Base-by-base conservation (phyloP, 2,113 vertebrate species). In the Takifugu bimaculatus region DNA sequence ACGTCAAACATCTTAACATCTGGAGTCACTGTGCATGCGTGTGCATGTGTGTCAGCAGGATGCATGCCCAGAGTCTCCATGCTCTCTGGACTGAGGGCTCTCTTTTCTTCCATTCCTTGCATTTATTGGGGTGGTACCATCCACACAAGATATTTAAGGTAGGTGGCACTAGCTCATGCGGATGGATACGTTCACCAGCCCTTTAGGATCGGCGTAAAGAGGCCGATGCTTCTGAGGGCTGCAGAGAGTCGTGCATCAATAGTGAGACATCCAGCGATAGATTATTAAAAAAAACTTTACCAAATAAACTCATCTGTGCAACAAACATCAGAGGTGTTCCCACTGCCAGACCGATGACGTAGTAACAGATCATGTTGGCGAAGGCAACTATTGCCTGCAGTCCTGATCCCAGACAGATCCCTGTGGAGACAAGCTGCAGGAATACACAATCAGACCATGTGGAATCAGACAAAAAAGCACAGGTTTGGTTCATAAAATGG, bases 371-470 rank as follows among this genome's bases (percentile, higher is more conserved):
- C 0, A 91, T 63, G 0, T 95, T 94, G 49, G 88, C 78, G 27
- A 93, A 26, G 11, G 96, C 95, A 0, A 94, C 94, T 0, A 96
- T 90, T 78, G 93, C 93, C 84, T 97, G 94, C 85, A 91, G 93
- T 61, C 95, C 94, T 0, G 87, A 35, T 14, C 95, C 95, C 15
- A 94, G 63, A 51, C 95, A 80, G 67, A 97, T 86, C 12, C 94
- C 93, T 0, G 90, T 61, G 39, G 81, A 91, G 55, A 93, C 81
- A 0, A 91, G 91, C 94, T 96, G 85, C 54, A 69, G 4, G 59
- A 28, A 63, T 47, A 68, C 11, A 61, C n/a, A 51, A 10, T 57
- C n/a, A 70, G 15, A 62, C n/a, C 20, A 20, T 20, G 20, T 20
- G 20, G 20, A 20, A 20, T 39, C 1, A 49, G 11, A 48, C 7